Conservation (phyloP, 2,888 invertebrate genomes). For the Diogma glabrata region DNA sequence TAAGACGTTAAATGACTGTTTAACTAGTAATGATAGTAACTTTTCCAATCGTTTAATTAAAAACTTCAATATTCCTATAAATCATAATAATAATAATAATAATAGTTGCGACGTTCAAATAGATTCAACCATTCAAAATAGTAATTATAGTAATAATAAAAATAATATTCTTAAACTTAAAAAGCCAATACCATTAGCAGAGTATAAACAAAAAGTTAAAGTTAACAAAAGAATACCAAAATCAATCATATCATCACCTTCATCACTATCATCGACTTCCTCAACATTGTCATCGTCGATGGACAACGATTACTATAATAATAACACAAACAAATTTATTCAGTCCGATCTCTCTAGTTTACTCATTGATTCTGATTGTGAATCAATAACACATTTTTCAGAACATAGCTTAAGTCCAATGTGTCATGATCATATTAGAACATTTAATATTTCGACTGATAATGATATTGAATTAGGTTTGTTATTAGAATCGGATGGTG, state of each 20-base stretch:
- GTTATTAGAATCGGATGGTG: conserved; percentile 47
- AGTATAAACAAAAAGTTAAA: too few relatives aligned
- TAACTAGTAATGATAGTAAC: conserved; percentile 27
- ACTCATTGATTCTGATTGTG: background rate
- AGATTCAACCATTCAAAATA: background rate
- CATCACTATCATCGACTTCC: conserved; percentile 18
- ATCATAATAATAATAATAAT: conserved; percentile 11
- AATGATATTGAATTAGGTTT: conserved; percentile 32
- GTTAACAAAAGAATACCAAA: conserved; percentile 8
- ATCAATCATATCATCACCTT: conserved; percentile 16
- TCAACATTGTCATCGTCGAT: conserved; percentile 17
- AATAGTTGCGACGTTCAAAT: too few relatives aligned
- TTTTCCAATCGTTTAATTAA: too few relatives aligned
- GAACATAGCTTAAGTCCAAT: conserved; percentile 8
- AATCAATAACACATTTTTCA: background rate
- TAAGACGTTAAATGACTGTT: conserved; percentile 54
- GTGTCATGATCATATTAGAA: background rate
- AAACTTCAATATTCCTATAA: too few relatives aligned
- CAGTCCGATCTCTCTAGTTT: conserved; percentile 3
- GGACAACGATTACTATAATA: background rate
- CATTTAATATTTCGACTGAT: background rate
- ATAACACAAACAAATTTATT: background rate
- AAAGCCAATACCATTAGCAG: conserved; percentile 9
- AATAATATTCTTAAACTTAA: conserved; percentile 2
- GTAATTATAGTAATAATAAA: conserved; percentile 2